Conservation (phyloP, 2,888 invertebrate genomes). For the Acheta domesticus region DNA sequence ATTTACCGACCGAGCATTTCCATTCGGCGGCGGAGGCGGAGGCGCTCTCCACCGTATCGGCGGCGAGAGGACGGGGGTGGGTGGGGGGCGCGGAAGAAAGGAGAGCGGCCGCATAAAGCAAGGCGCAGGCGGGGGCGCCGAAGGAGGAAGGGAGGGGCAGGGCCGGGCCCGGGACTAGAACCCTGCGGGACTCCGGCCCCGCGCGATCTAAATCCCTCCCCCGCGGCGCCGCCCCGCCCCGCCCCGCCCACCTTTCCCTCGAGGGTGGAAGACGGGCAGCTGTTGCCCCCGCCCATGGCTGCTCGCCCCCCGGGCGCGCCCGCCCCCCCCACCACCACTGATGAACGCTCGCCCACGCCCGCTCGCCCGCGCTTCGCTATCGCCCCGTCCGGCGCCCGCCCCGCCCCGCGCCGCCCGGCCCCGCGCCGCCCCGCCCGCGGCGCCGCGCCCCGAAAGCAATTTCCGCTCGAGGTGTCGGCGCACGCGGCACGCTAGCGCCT, state of each 20-base stretch:
- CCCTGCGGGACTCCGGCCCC: too few species aligned
- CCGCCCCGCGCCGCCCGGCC: neutral
- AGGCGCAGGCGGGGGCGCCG: too few species aligned
- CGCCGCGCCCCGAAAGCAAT: neutral
- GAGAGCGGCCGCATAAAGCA: constrained; percentile 18
- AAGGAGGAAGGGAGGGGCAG: neutral
- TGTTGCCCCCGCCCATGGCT: neutral
- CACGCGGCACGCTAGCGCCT: constrained; percentile 18
- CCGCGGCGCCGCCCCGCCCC: neutral
- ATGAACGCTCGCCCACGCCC: neutral
- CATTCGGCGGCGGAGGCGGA: neutral
- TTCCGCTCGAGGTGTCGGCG: constrained; percentile 18
- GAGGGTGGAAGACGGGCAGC: neutral
- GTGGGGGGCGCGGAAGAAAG: neutral
- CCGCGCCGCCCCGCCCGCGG: neutral
- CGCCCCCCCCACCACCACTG: neutral
- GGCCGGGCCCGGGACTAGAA: neutral
- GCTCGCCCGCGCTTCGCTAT: neutral
- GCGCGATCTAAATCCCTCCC: neutral
- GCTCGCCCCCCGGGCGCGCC: neutral
- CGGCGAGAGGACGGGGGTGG: neutral
- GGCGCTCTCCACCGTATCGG: neutral
- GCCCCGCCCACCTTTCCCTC: too few species aligned
- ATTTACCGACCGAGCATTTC: neutral
- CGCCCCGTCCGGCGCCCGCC: neutral